A percentile compares a stretch with the other conserved stretches of the same genome.
Evolutionary conservation across 2,113 vertebrate genomes (phyloP).

Genomic region (Chrysochloris asiatica): DNA sequence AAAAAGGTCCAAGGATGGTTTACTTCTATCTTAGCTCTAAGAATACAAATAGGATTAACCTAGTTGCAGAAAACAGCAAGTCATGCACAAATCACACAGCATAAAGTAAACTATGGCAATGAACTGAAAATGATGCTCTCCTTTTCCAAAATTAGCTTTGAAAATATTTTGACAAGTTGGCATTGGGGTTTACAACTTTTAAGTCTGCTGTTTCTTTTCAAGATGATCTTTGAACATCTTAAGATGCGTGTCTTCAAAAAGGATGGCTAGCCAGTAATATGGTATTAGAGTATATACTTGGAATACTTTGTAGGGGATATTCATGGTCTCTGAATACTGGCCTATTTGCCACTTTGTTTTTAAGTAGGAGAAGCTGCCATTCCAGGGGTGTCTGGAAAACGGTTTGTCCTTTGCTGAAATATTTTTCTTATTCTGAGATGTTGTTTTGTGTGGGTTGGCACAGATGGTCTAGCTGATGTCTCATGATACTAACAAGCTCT

Average conservation of each 20-base stretch:
- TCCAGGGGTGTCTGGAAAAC: conserved; percentile 50
- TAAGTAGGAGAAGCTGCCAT: conserved; percentile 25
- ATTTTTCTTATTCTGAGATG: conserved; percentile 35
- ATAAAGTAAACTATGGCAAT: conserved; percentile 60
- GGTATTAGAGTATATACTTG: not conserved
- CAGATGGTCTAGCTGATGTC: not conserved
- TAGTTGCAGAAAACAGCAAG: conserved; percentile 9
- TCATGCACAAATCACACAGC: conserved; percentile 59
- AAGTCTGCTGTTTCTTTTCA: conserved; percentile 56
- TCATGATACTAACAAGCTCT: not conserved
- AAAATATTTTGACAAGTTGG: conserved; percentile 75
- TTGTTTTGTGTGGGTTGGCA: not conserved
- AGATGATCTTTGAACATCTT: conserved; percentile 58
- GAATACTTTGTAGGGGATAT: not conserved
- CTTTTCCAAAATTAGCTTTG: conserved; percentile 62
- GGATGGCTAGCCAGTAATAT: conserved; percentile 18
- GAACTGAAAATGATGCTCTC: conserved; percentile 63
- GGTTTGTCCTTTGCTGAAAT: conserved; percentile 38
- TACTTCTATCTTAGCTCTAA: conserved; percentile 65
- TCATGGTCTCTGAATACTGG: not conserved
- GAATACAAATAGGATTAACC: not conserved
- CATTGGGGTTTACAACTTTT: conserved; percentile 57
- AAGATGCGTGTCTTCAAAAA: conserved; percentile 45
- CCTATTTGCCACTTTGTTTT: not conserved
- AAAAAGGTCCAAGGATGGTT: conserved; percentile 64